Evolutionary conservation across 2,888 invertebrate genomes (phyloP).

Genomic region (Sceliomorpha sp.): DNA sequence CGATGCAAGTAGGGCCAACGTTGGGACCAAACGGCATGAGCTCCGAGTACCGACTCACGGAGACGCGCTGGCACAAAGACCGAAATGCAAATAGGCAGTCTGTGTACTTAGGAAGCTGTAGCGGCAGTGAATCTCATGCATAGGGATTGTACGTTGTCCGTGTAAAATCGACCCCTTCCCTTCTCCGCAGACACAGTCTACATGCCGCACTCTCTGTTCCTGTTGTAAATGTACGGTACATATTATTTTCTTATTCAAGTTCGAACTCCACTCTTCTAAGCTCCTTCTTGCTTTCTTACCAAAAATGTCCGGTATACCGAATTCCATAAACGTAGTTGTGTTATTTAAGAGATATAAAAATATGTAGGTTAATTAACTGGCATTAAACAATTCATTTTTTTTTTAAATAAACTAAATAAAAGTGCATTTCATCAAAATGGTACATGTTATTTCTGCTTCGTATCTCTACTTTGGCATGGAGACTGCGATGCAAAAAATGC

Average conservation of each 20-base stretch:
- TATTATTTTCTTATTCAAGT: conserved; percentile 32
- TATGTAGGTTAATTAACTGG: no score
- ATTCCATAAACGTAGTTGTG: no score
- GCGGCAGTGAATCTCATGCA: conserved; percentile 76
- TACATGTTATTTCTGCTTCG: no score
- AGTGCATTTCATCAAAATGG: no score
- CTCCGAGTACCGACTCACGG: conserved; percentile 60
- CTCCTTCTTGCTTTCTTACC: no score
- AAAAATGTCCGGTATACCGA: no score
- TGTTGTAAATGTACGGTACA: conserved; percentile 31
- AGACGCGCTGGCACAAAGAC: conserved; percentile 75
- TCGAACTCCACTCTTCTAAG: no score
- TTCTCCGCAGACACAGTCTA: conserved; percentile 10
- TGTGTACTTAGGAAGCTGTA: conserved; percentile 79
- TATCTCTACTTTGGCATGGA: no score
- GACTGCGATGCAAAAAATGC: no score
- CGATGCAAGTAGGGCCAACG: conserved; percentile 65
- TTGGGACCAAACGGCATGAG: conserved; percentile 50
- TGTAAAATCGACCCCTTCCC: conserved; percentile 71
- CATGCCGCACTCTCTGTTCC: conserved; percentile 23
- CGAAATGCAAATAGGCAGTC: conserved; percentile 78
- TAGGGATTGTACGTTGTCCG: conserved; percentile 77
- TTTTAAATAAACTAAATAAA: no score
- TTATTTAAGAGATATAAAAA: no score
- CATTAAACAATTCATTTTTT: no score